A percentile compares a stretch with the other conserved stretches of the same genome.
Conservation (phyloP, 2,113 vertebrate species). For the Cepphus grylle region DNA sequence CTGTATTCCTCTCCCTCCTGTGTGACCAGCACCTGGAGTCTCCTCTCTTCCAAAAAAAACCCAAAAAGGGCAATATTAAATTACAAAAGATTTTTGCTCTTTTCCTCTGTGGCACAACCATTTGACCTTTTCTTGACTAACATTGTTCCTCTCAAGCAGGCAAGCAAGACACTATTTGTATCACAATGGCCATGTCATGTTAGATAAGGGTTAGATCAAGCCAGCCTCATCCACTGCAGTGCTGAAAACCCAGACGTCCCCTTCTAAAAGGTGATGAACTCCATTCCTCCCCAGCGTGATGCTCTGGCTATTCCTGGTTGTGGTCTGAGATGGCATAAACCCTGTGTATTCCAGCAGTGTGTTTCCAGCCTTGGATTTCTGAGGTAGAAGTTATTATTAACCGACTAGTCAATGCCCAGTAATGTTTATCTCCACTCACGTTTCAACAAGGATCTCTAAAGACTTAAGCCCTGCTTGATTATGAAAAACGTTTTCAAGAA, state of each 20-base stretch:
- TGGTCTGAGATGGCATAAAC: background rate
- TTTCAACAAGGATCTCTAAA: background rate
- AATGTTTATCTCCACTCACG: background rate
- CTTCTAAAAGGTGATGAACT: background rate
- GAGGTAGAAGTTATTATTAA: background rate
- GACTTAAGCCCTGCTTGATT: background rate
- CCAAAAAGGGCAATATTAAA: background rate
- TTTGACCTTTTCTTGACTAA: constrained; percentile 56
- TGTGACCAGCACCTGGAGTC: background rate
- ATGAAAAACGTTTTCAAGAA: background rate
- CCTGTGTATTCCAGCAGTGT: background rate
- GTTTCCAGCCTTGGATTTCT: background rate
- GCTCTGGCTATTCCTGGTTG: background rate
- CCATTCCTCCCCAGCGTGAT: background rate
- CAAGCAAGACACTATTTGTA: constrained; percentile 59
- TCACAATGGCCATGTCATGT: background rate
- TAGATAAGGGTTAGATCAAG: constrained; percentile 13
- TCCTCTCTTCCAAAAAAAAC: background rate
- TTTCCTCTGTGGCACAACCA: constrained; percentile 16
- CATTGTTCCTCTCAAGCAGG: constrained; percentile 32
- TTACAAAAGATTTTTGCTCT: constrained; percentile 12
- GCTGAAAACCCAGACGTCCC: background rate
- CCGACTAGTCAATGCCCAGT: background rate
- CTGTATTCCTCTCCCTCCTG: background rate
- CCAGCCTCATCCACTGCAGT: background rate